phyloP scores from a whole-genome alignment of 2,888 invertebrate species.

The Frankliniella fusca region DNA sequence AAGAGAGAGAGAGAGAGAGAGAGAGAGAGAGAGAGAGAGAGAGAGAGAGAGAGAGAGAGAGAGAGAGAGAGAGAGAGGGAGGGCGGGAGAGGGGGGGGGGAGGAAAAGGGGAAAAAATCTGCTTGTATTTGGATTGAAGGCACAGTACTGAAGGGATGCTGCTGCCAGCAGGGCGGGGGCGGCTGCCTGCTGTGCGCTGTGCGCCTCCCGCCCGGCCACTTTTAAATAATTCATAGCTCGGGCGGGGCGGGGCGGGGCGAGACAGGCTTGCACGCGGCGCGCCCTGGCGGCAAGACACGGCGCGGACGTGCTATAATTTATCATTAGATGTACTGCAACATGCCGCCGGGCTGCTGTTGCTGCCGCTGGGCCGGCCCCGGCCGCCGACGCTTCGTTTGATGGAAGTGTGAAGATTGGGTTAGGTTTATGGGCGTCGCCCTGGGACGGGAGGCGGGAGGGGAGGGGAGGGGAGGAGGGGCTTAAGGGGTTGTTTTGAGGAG shows the following conservation, averaged over 20 bases:
- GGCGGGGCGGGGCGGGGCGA: not conserved
- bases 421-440: not conserved
- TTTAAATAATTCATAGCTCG: conserved; percentile 25
- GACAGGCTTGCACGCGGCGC: not conserved
- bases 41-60: no score
- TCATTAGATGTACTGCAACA: not conserved
- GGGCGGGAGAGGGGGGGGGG: not conserved
- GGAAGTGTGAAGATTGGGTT: conserved; percentile 10
- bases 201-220: not conserved
- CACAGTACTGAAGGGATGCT: not conserved
- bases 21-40: no score
- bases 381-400: conserved; percentile 5
- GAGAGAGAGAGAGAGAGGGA: not conserved
- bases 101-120: not conserved
- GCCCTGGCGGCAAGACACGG: not conserved
- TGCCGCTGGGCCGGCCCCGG: no score
- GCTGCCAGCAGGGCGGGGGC: not conserved
- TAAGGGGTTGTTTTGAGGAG: no score
- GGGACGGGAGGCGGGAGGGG: not conserved
- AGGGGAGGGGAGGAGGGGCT: not conserved
- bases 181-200: not conserved
- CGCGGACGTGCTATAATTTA: conserved; percentile 16
- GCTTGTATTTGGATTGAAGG: not conserved
- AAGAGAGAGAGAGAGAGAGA: no score
- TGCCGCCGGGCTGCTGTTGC: no score